phyloP scores from a whole-genome alignment of 2,113 vertebrate species.

The Papio anubis region DNA sequence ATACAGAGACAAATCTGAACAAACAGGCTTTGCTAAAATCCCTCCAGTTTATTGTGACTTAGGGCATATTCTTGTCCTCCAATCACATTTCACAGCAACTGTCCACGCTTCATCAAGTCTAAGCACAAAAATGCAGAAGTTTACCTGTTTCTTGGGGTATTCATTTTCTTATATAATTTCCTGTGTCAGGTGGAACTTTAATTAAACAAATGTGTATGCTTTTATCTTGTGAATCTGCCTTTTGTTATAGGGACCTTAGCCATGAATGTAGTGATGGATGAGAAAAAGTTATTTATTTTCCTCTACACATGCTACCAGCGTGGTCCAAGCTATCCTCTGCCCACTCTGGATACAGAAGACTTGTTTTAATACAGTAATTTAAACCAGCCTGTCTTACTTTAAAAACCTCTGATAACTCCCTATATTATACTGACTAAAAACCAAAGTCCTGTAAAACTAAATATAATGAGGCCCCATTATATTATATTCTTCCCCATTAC shows the following conservation, averaged over 20 bases:
- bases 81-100: too few species aligned
- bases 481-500: accelerated
- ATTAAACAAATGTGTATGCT: neutral
- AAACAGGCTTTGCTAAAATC: too few species aligned
- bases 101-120: too few species aligned
- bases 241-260: neutral
- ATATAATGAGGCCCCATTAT: too few species aligned
- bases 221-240: neutral
- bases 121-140: neutral
- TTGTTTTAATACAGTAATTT: neutral
- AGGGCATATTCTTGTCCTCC: too few species aligned
- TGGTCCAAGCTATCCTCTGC: neutral
- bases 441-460: neutral
- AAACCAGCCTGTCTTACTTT: neutral
- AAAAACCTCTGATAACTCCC: neutral
- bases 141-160: neutral
- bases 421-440: neutral
- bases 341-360: neutral
- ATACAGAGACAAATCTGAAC: too few species aligned
- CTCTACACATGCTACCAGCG: neutral
- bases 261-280: neutral
- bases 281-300: neutral
- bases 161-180: neutral
- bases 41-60: too few species aligned
- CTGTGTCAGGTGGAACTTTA: neutral